A percentile compares a stretch with the other conserved stretches of the same genome.
phyloP scores from a whole-genome alignment of 2,113 vertebrate genomes.

The Ophthalmolycus amberensis region DNA sequence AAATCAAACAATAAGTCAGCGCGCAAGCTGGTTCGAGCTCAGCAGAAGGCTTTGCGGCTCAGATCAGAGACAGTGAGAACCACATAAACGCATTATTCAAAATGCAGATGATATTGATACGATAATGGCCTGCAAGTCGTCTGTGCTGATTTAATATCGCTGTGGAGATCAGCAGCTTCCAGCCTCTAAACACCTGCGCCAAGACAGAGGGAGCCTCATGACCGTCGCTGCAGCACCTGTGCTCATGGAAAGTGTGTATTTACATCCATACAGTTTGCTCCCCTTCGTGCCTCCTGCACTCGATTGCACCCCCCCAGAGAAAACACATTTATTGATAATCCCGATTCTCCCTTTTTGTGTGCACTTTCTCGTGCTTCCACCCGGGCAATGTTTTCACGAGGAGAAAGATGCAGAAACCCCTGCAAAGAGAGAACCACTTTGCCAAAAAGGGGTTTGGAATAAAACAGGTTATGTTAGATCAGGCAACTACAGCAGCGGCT shows the following conservation, averaged over 20 bases:
- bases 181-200: slow-evolving; percentile 54
- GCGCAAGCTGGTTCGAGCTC: not conserved
- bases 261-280: slow-evolving; percentile 29
- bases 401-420: slow-evolving; percentile 17
- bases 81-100: slow-evolving; percentile 59
- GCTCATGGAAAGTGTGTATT: slow-evolving; percentile 47
- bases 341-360: slow-evolving; percentile 14
- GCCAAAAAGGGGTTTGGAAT: slow-evolving; percentile 3
- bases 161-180: slow-evolving; percentile 11
- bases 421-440: not conserved
- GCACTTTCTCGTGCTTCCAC: not conserved
- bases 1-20: not conserved
- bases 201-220: slow-evolving; percentile 31
- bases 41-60: slow-evolving; percentile 13
- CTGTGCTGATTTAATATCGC: slow-evolving; percentile 64
- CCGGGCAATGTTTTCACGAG: not conserved
- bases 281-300: slow-evolving; percentile 26
- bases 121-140: slow-evolving; percentile 33
- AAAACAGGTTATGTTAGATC: slow-evolving; percentile 29
- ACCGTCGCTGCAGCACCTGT: slow-evolving; percentile 54
- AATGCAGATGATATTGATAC: slow-evolving; percentile 47
- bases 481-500: not conserved
- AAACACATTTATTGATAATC: slow-evolving; percentile 47
- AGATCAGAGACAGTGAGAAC: not conserved
- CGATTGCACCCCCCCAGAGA: slow-evolving; percentile 7